Percentiles rank a stretch among this genome's conserved stretches.
phyloP scores from a whole-genome alignment of 1,140 invertebrate species.

The Ruditapes philippinarum region DNA sequence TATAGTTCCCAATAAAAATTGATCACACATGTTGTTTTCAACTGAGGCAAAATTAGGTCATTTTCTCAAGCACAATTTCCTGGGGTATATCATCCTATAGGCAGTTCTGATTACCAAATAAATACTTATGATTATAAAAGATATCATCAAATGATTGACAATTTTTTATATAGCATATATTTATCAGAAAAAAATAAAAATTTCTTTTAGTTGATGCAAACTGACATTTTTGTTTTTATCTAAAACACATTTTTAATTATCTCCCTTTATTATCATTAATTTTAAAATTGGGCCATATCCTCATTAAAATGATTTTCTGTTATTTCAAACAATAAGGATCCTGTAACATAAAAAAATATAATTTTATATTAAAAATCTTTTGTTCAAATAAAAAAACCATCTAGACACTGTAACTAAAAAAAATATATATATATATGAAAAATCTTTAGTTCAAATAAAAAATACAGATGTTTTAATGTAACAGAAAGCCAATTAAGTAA shows the following conservation, averaged over 20 bases:
- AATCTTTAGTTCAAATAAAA: conserved; percentile 10
- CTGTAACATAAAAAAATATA: conserved; percentile 9
- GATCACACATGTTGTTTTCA: conserved; percentile 6
- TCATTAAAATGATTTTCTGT: conserved; percentile 9
- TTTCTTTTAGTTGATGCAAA: conserved; percentile 2
- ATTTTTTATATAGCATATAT: conserved; percentile 11
- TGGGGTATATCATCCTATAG: conserved; percentile 6
- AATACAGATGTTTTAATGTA: conserved; percentile 3
- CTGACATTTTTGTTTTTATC: conserved; percentile 8
- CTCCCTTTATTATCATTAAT: conserved; percentile 8
- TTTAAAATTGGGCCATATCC: conserved; percentile 1
- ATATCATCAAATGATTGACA: conserved; percentile 8
- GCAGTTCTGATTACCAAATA: conserved; percentile 1
- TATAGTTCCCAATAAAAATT: conserved; percentile 9
- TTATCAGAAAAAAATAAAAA: conserved; percentile 11
- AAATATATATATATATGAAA: conserved; percentile 5
- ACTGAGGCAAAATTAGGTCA: not conserved
- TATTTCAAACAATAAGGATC: not conserved
- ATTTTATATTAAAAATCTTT: conserved; percentile 12
- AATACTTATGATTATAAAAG: conserved; percentile 10
- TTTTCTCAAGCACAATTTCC: conserved; percentile 6
- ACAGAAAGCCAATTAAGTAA: conserved; percentile 3
- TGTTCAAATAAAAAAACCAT: conserved; percentile 9
- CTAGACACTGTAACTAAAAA: conserved; percentile 1
- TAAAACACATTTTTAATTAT: conserved; percentile 11